Percentiles rank a stretch among this genome's conserved stretches.
These are phyloP conservation scores for Steatocranus sp. DNA, from an alignment of 2,797 vertebrate genomes.

Conservation along the genomic window DNA sequence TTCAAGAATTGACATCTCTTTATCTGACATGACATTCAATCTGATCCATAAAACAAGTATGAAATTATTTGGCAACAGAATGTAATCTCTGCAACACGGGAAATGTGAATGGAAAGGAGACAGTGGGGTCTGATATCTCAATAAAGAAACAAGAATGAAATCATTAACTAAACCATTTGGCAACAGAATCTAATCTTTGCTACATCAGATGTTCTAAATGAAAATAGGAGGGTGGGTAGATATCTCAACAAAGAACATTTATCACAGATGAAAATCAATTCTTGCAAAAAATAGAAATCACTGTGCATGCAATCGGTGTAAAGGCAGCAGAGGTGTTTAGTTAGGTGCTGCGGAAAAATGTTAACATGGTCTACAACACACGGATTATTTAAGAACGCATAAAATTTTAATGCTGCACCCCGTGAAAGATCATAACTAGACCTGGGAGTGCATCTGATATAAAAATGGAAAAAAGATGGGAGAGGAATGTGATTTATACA, in stretches of 20 bases:
- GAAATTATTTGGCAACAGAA: constrained; percentile 31
- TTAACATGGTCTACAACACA: background rate
- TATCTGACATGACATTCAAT: constrained; percentile 18
- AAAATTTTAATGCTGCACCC: background rate
- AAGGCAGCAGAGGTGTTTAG: constrained; percentile 20
- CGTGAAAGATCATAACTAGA: constrained; percentile 17
- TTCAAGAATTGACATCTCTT: constrained; percentile 7
- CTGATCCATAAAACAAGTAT: constrained; percentile 27
- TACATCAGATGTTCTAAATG: constrained; percentile 57
- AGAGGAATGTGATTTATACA: constrained; percentile 33
- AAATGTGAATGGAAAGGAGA: constrained; percentile 29
- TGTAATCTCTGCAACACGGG: constrained; percentile 35
- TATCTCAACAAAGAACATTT: constrained; percentile 58
- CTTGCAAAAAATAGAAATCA: constrained; percentile 48
- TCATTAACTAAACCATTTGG: constrained; percentile 61
- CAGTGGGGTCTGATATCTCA: constrained; percentile 45
- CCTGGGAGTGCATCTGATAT: background rate
- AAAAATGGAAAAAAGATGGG: background rate
- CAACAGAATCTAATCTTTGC: constrained; percentile 62
- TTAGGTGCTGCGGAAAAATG: constrained; percentile 4
- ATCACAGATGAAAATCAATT: constrained; percentile 58
- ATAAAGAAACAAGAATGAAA: constrained; percentile 59
- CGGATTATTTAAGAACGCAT: background rate
- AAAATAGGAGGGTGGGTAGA: constrained; percentile 51
- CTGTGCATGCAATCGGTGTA: background rate